These are phyloP conservation scores for Ctenopoma multispine DNA, from an alignment of 2,797 vertebrate species.

Conservation along the genomic window DNA sequence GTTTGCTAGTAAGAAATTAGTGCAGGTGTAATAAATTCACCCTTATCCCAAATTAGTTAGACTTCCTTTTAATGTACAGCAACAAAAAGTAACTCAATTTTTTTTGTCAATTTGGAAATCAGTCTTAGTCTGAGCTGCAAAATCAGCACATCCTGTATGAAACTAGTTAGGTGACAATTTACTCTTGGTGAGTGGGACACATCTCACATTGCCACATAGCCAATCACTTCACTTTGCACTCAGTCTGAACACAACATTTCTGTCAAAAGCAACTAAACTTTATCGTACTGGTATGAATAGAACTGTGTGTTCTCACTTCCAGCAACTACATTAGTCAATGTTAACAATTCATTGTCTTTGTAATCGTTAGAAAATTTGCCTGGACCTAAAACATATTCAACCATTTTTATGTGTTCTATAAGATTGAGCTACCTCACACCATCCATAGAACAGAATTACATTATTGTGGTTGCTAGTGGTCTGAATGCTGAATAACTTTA, in stretches of 20 bases:
- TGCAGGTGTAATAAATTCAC: no score
- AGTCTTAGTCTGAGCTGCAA: no score
- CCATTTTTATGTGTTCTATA: not conserved
- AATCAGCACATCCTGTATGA: no score
- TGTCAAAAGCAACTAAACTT: not conserved
- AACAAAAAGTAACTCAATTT: not conserved
- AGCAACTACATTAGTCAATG: not conserved
- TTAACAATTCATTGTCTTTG: not conserved
- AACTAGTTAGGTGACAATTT: not conserved
- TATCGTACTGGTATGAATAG: not conserved
- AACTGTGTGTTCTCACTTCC: constrained; percentile 4
- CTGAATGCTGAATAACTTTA: constrained; percentile 2
- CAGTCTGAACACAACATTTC: constrained; percentile 16
- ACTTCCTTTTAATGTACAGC: not conserved
- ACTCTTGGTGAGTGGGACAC: no score
- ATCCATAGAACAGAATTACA: no score
- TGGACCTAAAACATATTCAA: not conserved
- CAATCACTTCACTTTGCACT: constrained; percentile 7
- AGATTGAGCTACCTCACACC: not conserved
- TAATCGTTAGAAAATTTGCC: not conserved
- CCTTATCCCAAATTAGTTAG: not conserved
- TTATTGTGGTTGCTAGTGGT: not conserved
- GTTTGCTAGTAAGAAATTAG: no score
- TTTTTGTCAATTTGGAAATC: no score
- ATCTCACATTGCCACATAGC: no score